Evolutionary conservation across 1,140 invertebrate species (phyloP).

Genomic region (Drosophila hydei): DNA sequence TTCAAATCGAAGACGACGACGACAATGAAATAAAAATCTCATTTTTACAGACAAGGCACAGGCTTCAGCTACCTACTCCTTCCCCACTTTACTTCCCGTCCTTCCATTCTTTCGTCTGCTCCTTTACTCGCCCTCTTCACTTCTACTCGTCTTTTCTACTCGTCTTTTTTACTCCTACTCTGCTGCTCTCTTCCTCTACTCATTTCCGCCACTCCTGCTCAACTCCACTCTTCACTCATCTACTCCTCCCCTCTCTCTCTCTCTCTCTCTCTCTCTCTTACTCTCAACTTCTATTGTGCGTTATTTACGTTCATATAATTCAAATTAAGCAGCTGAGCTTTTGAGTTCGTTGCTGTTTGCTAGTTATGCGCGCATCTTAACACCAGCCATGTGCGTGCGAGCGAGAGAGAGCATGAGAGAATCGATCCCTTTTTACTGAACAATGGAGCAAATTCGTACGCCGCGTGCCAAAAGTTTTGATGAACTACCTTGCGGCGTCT

Average conservation of each 20-base stretch:
- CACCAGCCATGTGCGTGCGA: conserved; percentile 12
- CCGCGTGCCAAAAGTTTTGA: conserved; percentile 75
- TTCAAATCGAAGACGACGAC: conserved; percentile 53
- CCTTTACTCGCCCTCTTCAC: too few relatives aligned
- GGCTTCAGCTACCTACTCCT: background rate
- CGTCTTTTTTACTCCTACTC: too few relatives aligned
- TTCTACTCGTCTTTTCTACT: too few relatives aligned
- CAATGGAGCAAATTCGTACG: conserved; percentile 29
- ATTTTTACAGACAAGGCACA: conserved; percentile 53
- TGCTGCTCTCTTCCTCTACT: too few relatives aligned
- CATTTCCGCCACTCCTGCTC: background rate
- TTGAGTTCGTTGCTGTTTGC: conserved; percentile 34
- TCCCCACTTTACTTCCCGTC: conserved; percentile 1
- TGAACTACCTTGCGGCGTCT: conserved; percentile 62
- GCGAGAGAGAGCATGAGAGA: conserved; percentile 5
- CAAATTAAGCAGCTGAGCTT: conserved; percentile 64
- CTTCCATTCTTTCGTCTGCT: too few relatives aligned
- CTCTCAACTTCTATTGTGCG: conserved; percentile 61
- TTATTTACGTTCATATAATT: conserved; percentile 82
- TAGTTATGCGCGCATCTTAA: conserved; percentile 11
- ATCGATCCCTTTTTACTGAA: background rate
- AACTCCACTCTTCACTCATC: background rate
- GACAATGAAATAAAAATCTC: conserved; percentile 68
- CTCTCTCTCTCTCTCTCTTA: background rate
- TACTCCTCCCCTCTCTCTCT: background rate